Evolutionary conservation across 2,113 vertebrate genomes (phyloP).

Genomic region (Elgaria multicarinata): DNA sequence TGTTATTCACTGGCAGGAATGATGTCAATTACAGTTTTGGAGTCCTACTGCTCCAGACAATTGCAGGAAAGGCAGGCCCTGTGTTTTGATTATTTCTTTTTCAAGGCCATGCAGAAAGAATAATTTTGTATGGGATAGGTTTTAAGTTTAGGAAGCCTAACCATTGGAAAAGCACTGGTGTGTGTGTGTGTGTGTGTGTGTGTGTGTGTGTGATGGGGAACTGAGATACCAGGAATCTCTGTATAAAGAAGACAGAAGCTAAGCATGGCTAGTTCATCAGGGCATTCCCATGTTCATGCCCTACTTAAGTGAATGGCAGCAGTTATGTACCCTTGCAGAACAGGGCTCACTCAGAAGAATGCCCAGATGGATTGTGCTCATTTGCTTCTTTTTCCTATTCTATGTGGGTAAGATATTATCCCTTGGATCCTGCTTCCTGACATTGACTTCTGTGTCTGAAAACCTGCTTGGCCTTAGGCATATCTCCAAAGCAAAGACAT

Average conservation of each 20-base stretch:
- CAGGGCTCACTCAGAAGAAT: not conserved
- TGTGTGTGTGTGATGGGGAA: too few relatives aligned
- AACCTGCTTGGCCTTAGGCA: not conserved
- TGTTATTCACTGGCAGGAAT: not conserved
- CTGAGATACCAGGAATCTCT: not conserved
- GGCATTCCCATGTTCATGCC: not conserved
- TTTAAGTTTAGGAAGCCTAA: not conserved
- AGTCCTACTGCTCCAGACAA: accelerated
- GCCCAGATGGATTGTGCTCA: not conserved
- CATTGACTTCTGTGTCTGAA: not conserved
- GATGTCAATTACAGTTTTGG: accelerated
- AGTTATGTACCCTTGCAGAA: not conserved
- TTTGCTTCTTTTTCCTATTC: not conserved
- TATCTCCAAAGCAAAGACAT: too few relatives aligned
- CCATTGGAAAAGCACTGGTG: not conserved
- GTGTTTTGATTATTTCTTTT: not conserved
- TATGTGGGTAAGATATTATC: not conserved
- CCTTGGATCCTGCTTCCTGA: not conserved
- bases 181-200: too few relatives aligned
- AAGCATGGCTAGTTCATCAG: not conserved
- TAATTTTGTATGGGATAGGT: not conserved
- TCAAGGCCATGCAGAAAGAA: not conserved
- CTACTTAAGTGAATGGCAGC: not conserved
- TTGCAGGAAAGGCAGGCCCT: not conserved
- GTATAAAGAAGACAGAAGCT: not conserved